phyloP scores from a whole-genome alignment of 2,888 invertebrate species.

The Microctonus hyperodae region DNA sequence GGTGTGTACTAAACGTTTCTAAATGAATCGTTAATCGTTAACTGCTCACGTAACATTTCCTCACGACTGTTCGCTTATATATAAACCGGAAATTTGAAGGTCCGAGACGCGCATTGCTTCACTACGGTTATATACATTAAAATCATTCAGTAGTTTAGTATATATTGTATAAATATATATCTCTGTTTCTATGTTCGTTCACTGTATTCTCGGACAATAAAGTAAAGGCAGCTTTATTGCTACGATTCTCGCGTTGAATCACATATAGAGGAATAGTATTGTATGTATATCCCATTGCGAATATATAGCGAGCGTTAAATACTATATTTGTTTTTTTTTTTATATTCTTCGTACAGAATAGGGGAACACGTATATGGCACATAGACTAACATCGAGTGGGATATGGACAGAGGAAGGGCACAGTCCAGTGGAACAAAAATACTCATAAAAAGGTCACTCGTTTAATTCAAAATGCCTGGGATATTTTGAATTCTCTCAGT shows the following conservation, averaged over 20 bases:
- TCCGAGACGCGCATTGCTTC: slow-evolving; percentile 22
- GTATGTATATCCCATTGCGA: slow-evolving; percentile 28
- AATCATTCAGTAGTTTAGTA: slow-evolving; percentile 26
- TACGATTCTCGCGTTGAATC: slow-evolving; percentile 17
- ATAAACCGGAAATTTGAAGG: slow-evolving; percentile 59
- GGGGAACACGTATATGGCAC: background rate
- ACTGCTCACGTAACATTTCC: slow-evolving; percentile 51
- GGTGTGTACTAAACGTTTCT: slow-evolving; percentile 56
- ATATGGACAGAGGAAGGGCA: slow-evolving; percentile 15
- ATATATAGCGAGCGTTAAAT: slow-evolving; percentile 35
- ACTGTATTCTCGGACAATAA: slow-evolving; percentile 39
- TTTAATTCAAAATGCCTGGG: slow-evolving; percentile 48
- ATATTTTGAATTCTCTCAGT: slow-evolving; percentile 47
- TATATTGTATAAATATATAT: slow-evolving; percentile 11
- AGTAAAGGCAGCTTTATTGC: slow-evolving; percentile 40
- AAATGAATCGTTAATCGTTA: slow-evolving; percentile 64
- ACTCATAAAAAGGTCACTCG: slow-evolving; percentile 46
- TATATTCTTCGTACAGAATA: background rate
- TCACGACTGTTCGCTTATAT: slow-evolving; percentile 56
- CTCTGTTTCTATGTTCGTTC: slow-evolving; percentile 18
- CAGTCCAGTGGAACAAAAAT: slow-evolving; percentile 24
- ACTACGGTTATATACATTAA: background rate
- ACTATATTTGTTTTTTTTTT: slow-evolving; percentile 31
- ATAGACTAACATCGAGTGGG: slow-evolving; percentile 4
- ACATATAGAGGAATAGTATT: background rate